Conservation (phyloP, 2,113 vertebrate species). For the Scophthalmus maximus region DNA sequence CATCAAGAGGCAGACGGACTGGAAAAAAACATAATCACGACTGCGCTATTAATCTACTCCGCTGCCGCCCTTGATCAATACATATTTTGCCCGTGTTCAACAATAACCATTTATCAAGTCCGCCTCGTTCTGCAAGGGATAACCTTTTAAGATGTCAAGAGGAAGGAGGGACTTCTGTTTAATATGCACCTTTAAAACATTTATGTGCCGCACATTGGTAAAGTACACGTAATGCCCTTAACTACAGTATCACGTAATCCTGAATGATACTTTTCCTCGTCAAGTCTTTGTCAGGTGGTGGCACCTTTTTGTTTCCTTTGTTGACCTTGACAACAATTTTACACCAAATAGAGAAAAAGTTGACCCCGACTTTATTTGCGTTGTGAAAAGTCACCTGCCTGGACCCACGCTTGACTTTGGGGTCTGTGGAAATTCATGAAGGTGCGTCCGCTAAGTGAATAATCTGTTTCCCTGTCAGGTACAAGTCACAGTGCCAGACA, state of each 20-base stretch:
- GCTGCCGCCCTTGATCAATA: constrained; percentile 75
- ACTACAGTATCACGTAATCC: not conserved
- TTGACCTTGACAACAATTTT: not conserved
- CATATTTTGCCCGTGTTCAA: constrained; percentile 75
- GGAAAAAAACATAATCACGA: constrained; percentile 38
- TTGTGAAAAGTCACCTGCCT: not conserved
- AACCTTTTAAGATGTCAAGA: constrained; percentile 71
- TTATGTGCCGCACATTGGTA: not conserved
- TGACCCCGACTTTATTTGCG: not conserved
- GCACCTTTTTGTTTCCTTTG: too few relatives aligned
- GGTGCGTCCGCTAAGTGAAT: constrained; percentile 18
- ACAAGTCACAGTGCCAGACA: not conserved
- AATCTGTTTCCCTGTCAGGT: constrained; percentile 24
- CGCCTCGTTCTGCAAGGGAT: constrained; percentile 28
- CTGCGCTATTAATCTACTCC: constrained; percentile 73
- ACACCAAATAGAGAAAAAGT: not conserved
- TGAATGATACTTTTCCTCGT: not conserved
- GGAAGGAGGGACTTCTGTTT: constrained; percentile 46
- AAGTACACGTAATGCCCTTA: constrained; percentile 13
- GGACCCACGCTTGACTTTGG: not conserved
- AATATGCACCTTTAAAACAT: constrained; percentile 50
- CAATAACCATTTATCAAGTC: constrained; percentile 83
- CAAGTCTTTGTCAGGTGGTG: too few relatives aligned
- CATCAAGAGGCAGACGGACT: constrained; percentile 66
- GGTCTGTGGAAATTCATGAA: constrained; percentile 31